Conservation (phyloP, 2,888 invertebrate species). For the Erynnis tages region DNA sequence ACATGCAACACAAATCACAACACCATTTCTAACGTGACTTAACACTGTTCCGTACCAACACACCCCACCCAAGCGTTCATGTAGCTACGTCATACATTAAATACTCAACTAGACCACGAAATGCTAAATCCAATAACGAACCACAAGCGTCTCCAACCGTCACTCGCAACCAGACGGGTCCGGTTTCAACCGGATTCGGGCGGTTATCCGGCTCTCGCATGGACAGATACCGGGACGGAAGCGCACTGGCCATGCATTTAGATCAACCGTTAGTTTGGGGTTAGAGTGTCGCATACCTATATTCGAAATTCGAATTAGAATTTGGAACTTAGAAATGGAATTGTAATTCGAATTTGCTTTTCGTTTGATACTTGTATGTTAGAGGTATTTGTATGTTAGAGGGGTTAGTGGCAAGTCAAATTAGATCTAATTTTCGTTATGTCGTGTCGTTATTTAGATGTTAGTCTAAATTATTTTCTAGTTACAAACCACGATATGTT, state of each 20-base stretch:
- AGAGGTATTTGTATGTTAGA: too few species aligned
- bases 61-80: too few species aligned
- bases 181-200: conserved; percentile 43
- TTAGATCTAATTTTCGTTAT: too few species aligned
- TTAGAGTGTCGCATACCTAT: conserved; percentile 26
- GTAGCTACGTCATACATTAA: conserved; percentile 3
- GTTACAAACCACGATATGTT: too few species aligned
- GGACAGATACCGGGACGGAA: conserved; percentile 50
- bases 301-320: conserved; percentile 26
- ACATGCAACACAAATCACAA: too few species aligned
- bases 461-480: too few species aligned
- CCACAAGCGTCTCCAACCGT: conserved; percentile 35
- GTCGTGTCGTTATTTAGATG: too few species aligned
- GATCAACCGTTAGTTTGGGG: conserved; percentile 27
- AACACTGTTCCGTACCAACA: too few species aligned
- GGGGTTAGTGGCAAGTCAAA: too few species aligned
- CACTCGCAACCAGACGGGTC: conserved; percentile 40
- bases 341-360: background rate
- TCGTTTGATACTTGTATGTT: background rate
- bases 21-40: too few species aligned
- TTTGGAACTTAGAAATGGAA: conserved; percentile 30
- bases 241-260: conserved; percentile 42
- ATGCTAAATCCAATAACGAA: conserved; percentile 31
- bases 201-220: conserved; percentile 52
- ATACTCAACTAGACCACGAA: conserved; percentile 19